phyloP scores from a whole-genome alignment of 2,113 vertebrate species.

The Alethe diademata region DNA sequence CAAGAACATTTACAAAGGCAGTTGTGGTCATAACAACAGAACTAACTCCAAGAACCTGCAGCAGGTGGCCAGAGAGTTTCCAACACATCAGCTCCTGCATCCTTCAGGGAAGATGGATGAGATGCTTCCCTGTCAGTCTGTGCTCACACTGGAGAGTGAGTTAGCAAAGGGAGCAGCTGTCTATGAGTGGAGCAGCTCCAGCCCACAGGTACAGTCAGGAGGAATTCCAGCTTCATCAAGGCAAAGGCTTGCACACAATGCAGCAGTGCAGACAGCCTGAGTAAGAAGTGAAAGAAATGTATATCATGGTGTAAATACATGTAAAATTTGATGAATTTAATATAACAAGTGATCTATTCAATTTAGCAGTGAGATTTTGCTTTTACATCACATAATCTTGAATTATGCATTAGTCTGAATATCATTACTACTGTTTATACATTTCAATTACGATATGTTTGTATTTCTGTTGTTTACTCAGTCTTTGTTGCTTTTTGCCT shows the following conservation, averaged over 20 bases:
- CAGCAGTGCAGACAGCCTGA: not conserved
- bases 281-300: not conserved
- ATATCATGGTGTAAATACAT: not conserved
- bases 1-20: not conserved
- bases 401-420: not conserved
- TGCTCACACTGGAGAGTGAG: no score
- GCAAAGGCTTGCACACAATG: not conserved
- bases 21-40: not conserved
- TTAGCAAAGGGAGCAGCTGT: not conserved
- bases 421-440: not conserved
- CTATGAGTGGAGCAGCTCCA: not conserved
- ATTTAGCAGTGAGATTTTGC: not conserved
- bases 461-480: not conserved
- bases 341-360: not conserved
- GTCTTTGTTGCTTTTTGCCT: not conserved
- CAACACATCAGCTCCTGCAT: not conserved
- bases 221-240: not conserved
- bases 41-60: not conserved
- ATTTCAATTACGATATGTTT: not conserved
- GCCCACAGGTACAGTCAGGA: not conserved
- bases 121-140: accelerated
- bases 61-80: not conserved
- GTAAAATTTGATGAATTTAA: not conserved
- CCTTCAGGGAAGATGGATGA: not conserved
- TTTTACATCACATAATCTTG: not conserved